Conservation (phyloP, 2,888 invertebrate species). For the Coecobrya sp. region DNA sequence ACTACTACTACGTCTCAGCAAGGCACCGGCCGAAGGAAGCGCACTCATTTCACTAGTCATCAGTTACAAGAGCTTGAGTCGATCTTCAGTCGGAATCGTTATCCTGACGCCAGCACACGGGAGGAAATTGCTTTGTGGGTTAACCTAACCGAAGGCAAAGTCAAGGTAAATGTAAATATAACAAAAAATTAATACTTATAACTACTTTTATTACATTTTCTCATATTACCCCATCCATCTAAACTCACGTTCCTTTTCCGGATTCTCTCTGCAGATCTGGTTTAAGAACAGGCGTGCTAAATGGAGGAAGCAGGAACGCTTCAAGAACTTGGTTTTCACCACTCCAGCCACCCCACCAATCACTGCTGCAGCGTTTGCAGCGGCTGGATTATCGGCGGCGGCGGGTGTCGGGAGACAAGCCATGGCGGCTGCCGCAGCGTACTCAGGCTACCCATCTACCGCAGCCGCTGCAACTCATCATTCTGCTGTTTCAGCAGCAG, state of each 20-base stretch:
- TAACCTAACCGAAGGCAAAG: slow-evolving; percentile 69
- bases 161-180: slow-evolving; percentile 46
- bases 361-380: slow-evolving; percentile 73
- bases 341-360: slow-evolving; percentile 72
- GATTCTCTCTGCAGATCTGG: slow-evolving; percentile 57
- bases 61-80: slow-evolving; percentile 79
- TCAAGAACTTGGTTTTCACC: slow-evolving; percentile 73
- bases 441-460: slow-evolving; percentile 56
- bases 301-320: slow-evolving; percentile 75
- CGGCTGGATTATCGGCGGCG: slow-evolving; percentile 60
- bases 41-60: slow-evolving; percentile 74
- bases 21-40: slow-evolving; percentile 62
- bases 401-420: slow-evolving; percentile 60
- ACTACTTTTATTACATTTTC: slow-evolving; percentile 18
- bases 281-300: slow-evolving; percentile 71
- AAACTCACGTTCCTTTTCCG: background rate
- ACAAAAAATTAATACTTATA: background rate
- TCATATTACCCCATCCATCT: slow-evolving; percentile 30
- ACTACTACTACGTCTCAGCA: slow-evolving; percentile 57
- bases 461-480: slow-evolving; percentile 61
- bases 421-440: slow-evolving; percentile 64
- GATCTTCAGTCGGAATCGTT: slow-evolving; percentile 71
- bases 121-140: slow-evolving; percentile 75
- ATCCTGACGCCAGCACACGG: slow-evolving; percentile 70
- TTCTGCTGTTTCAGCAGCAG: slow-evolving; percentile 59